A percentile compares a stretch with the other conserved stretches of the same genome.
phyloP scores from a whole-genome alignment of 2,888 invertebrate species.

The Holacanthella duospinosa region DNA sequence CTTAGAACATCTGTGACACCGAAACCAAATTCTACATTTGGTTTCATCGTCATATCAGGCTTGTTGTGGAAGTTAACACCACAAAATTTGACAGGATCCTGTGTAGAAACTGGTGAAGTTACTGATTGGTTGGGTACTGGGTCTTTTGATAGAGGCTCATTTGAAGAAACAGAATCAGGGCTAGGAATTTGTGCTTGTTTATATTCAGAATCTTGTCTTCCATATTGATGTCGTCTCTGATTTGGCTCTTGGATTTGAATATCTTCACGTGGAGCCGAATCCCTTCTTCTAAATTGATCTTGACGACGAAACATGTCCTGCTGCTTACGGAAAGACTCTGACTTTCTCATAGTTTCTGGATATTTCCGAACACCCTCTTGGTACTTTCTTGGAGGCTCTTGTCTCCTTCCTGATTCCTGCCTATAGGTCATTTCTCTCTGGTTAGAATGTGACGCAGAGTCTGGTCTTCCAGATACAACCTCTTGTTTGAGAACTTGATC shows the following conservation, averaged over 20 bases:
- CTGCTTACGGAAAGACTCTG: not conserved
- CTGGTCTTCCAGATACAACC: too few species aligned
- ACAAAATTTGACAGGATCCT: not conserved
- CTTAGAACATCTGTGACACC: not conserved
- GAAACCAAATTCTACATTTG: not conserved
- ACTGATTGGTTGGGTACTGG: not conserved
- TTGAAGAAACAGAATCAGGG: not conserved
- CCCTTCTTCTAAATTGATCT: not conserved
- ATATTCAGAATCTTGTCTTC: not conserved
- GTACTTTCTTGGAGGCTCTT: not conserved
- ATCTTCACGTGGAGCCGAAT: not conserved
- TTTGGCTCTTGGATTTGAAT: not conserved
- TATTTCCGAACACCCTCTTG: not conserved
- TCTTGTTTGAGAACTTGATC: not conserved
- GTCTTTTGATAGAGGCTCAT: not conserved
- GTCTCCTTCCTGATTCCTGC: not conserved
- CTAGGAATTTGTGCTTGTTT: not conserved
- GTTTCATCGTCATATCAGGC: not conserved
- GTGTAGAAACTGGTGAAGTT: not conserved
- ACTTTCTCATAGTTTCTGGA: not conserved
- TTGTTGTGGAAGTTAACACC: not conserved
- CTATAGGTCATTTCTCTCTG: not conserved
- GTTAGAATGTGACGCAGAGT: not conserved
- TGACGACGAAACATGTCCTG: not conserved
- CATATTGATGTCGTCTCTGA: not conserved